Conservation (phyloP, 2,888 invertebrate genomes). For the Cosmia pyralina region DNA sequence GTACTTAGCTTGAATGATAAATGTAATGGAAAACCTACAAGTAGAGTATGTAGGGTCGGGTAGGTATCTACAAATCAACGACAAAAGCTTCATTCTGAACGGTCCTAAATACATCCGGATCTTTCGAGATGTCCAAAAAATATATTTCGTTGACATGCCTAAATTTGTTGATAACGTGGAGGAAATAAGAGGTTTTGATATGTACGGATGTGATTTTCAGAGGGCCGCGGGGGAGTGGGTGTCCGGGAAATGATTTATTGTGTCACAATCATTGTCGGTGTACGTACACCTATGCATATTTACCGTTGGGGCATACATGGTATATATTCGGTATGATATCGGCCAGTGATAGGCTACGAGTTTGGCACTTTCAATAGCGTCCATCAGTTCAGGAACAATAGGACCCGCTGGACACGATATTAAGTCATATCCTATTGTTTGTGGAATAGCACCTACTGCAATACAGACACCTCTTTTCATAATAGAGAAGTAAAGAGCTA, state of each 20-base stretch:
- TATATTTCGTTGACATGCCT: background rate
- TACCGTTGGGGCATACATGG: background rate
- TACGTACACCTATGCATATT: background rate
- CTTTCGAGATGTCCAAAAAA: background rate
- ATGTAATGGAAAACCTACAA: background rate
- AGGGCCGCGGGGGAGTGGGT: background rate
- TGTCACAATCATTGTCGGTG: background rate
- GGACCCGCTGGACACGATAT: background rate
- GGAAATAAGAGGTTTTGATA: conserved; percentile 18
- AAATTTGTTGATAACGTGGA: background rate
- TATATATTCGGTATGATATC: background rate
- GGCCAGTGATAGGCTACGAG: no score
- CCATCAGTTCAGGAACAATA: background rate
- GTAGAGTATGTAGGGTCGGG: no score
- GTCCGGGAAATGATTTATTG: conserved; percentile 12
- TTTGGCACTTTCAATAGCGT: background rate
- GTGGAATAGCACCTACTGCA: background rate
- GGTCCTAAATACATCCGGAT: background rate
- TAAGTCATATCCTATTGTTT: background rate
- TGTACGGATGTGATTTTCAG: background rate
- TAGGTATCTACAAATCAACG: background rate
- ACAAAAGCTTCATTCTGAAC: conserved; percentile 24
- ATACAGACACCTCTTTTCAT: no score
- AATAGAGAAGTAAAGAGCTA: no score
- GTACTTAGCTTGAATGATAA: background rate